Conservation (phyloP, 2,797 vertebrate genomes). For the Limosa lapponica region DNA sequence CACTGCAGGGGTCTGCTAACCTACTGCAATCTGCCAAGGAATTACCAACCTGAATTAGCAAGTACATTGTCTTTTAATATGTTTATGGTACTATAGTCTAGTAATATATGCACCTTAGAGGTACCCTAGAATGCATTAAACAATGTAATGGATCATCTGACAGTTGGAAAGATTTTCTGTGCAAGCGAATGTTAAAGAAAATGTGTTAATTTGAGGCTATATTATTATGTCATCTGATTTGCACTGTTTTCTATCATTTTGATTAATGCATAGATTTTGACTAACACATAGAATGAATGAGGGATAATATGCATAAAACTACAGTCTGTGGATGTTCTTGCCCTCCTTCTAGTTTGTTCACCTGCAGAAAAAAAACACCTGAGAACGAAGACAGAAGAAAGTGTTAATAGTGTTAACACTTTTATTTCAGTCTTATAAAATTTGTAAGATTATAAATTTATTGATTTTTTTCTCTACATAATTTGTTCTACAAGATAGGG, state of each 20-base stretch:
- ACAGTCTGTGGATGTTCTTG: neutral
- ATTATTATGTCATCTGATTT: conserved; percentile 34
- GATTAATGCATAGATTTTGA: conserved; percentile 13
- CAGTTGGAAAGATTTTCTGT: conserved; percentile 26
- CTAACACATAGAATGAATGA: neutral
- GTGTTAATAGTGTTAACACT: neutral
- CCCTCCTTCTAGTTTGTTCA: neutral
- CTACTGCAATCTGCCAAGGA: neutral
- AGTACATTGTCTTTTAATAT: neutral
- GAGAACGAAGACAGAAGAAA: neutral
- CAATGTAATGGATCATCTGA: conserved; percentile 44
- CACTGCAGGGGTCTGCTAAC: neutral
- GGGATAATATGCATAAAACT: neutral
- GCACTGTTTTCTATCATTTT: conserved; percentile 50
- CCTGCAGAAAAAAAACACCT: neutral
- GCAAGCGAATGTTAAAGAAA: neutral
- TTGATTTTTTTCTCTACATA: neutral
- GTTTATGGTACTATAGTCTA: neutral
- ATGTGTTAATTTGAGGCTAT: conserved; percentile 14
- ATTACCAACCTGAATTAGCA: neutral
- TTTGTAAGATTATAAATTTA: neutral
- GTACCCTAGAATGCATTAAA: conserved; percentile 8
- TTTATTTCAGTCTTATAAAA: neutral
- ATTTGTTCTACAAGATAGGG: neutral
- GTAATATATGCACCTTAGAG: neutral